Base-by-base conservation (phyloP, 2,888 invertebrate species). In the Tenthredo notha region DNA sequence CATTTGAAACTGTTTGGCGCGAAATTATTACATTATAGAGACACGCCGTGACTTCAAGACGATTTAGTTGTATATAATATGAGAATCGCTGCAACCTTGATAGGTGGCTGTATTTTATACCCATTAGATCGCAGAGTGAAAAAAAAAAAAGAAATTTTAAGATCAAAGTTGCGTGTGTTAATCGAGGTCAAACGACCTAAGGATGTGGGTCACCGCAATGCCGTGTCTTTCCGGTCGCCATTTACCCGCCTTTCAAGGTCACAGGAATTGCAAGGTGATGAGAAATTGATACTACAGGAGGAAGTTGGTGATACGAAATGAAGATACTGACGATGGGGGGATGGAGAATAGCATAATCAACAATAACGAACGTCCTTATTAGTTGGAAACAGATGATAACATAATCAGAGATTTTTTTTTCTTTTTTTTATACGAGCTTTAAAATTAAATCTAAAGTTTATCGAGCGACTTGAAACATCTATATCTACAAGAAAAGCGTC, bases 131-230 rank as follows among this genome's bases (percentile, higher is more conserved):
- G 9, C 43, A 50, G 29, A 61, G 58, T 58, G 40, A 40, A 61
- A 80, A 37, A n/a, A n/a, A n/a, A n/a, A n/a, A n/a, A n/a, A n/a
- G n/a, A n/a, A 65, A 70, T 33, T 37, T 43, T 18, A 29, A 70
- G 67, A 83, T 83, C 70, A 83, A 83, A 83, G 47, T 83, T 83
- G 83, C 83, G 83, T 83, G 67, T 47, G 47, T 67, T 61, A 67
- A 67, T 83, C 65, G 83, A 67, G 83, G 83, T 67, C 47, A 12
- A 67, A 65, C 65, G 15, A 61, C 21, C 33, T 40, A 18, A 47
- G 77, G 77, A 84, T 84, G 84, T 84, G 77, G 84, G 84, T 84
- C 84, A 67, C 84, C 84, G 84, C 84, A 84, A 84, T 84, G 84
- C 84, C 84, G 84, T 84, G 77, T 83, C 67, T 83, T 67, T 83